These are phyloP conservation scores for Apis dorsata DNA, from an alignment of 1,140 invertebrate genomes.

Conservation along the genomic window DNA sequence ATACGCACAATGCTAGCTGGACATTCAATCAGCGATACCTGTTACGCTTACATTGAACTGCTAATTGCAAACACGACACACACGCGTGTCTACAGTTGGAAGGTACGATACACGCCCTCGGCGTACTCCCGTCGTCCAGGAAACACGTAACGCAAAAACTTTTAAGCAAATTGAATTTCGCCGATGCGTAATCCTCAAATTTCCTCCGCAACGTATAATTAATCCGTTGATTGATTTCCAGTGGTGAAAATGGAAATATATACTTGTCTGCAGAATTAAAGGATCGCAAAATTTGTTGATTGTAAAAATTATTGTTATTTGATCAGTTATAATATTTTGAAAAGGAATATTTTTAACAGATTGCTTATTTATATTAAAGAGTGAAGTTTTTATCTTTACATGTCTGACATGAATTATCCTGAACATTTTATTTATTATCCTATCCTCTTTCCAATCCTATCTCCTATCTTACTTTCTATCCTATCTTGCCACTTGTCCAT, in stretches of 20 bases:
- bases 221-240: not conserved
- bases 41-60: not conserved
- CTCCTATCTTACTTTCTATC: no score
- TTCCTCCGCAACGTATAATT: not conserved
- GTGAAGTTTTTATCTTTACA: no score
- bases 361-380: no score
- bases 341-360: no score
- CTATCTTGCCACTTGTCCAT: no score
- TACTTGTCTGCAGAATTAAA: not conserved
- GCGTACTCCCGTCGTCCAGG: no score
- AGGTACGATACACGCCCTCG: not conserved
- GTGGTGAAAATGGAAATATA: not conserved
- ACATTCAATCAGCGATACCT: constrained; percentile 16
- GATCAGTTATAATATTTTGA: no score
- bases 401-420: no score
- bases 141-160: not conserved
- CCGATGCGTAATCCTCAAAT: not conserved
- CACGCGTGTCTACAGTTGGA: not conserved
- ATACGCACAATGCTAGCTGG: not conserved
- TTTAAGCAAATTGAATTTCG: constrained; percentile 12
- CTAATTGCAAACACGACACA: constrained; percentile 3
- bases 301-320: no score
- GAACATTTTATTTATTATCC: no score
- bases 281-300: no score
- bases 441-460: no score